Evolutionary conservation across 2,888 invertebrate species (phyloP).

Genomic region (Morpho helenor): DNA sequence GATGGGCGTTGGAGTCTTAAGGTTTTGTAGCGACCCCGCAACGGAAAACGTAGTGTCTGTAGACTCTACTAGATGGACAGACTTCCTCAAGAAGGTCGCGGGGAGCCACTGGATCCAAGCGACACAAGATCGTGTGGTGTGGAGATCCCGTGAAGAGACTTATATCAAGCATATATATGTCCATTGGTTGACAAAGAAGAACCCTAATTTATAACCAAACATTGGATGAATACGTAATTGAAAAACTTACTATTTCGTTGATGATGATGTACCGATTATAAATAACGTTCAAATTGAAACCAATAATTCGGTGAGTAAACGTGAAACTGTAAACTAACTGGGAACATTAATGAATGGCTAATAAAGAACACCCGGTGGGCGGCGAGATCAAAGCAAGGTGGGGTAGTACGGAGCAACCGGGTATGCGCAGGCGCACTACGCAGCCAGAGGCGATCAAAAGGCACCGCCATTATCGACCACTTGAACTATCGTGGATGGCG

Average conservation of each 20-base stretch:
- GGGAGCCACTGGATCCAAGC: too few relatives aligned
- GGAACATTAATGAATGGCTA: conserved; percentile 61
- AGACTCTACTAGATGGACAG: too few relatives aligned
- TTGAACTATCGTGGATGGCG: conserved; percentile 55
- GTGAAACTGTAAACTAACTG: conserved; percentile 29
- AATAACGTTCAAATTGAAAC: conserved; percentile 19
- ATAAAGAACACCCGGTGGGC: conserved; percentile 55
- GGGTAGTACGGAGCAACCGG: conserved; percentile 19
- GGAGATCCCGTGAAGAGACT: too few relatives aligned
- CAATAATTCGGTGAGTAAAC: conserved; percentile 22
- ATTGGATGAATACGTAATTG: neutral
- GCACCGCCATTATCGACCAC: conserved; percentile 62
- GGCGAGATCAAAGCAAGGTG: conserved; percentile 57
- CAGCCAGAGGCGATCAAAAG: conserved; percentile 49
- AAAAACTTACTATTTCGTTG: neutral
- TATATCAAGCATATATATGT: too few relatives aligned
- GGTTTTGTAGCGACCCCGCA: too few relatives aligned
- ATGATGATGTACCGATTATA: neutral
- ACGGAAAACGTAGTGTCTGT: too few relatives aligned
- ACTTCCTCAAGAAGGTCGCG: too few relatives aligned
- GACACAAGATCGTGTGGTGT: too few relatives aligned
- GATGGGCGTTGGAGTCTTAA: too few relatives aligned
- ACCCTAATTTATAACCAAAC: neutral
- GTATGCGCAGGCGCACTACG: conserved; percentile 36
- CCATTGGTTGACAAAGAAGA: too few relatives aligned